Evolutionary conservation across 2,797 vertebrate genomes (phyloP).

Genomic region (Hippocampus kuda): DNA sequence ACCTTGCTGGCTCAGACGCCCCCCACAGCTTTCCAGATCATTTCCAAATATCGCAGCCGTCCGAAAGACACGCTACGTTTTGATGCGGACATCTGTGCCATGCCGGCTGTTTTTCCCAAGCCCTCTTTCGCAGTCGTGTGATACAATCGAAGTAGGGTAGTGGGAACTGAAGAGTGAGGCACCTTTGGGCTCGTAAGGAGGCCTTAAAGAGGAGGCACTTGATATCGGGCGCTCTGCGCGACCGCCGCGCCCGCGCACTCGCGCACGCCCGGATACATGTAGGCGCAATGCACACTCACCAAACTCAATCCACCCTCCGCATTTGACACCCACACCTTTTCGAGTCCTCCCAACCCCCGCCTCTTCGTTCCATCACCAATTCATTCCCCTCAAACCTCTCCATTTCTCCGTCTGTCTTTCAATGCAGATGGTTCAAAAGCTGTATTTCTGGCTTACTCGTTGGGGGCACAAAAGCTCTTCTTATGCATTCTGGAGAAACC

Average conservation of each 20-base stretch:
- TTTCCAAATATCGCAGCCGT: neutral
- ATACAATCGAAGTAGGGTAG: slow-evolving; percentile 31
- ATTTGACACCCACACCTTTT: slow-evolving; percentile 51
- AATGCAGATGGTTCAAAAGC: slow-evolving; percentile 61
- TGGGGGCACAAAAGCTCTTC: slow-evolving; percentile 66
- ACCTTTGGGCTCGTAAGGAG: slow-evolving; percentile 67
- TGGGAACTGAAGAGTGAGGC: slow-evolving; percentile 63
- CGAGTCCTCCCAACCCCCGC: slow-evolving; percentile 19
- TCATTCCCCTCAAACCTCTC: slow-evolving; percentile 54
- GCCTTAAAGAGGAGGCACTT: slow-evolving; percentile 58
- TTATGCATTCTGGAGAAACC: slow-evolving; percentile 61
- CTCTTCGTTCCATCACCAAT: slow-evolving; percentile 42
- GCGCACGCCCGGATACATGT: slow-evolving; percentile 26
- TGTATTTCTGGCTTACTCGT: slow-evolving; percentile 71
- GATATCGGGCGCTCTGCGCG: slow-evolving; percentile 59
- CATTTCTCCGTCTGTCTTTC: slow-evolving; percentile 63
- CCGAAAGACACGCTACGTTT: neutral
- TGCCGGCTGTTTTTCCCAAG: slow-evolving; percentile 28
- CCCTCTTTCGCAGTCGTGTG: slow-evolving; percentile 36
- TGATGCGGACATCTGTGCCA: neutral
- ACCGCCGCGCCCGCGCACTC: too few species aligned
- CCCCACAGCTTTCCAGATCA: too few species aligned
- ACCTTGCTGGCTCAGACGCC: too few species aligned
- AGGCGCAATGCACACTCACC: slow-evolving; percentile 38
- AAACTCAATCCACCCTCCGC: slow-evolving; percentile 53